Conservation (phyloP, 2,888 invertebrate genomes). For the Orthosia incerta region DNA sequence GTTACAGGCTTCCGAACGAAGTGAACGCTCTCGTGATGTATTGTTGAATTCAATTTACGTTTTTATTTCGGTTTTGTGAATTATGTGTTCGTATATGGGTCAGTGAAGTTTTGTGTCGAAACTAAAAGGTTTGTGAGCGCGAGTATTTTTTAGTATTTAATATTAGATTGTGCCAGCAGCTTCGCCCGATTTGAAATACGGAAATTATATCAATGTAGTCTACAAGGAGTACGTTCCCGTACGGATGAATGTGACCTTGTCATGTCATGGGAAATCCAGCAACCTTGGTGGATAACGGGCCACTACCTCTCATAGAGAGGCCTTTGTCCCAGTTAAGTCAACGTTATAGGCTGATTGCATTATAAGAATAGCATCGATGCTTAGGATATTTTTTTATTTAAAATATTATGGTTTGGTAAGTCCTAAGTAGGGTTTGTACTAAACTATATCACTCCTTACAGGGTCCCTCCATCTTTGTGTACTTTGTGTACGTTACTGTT, state of each 20-base stretch:
- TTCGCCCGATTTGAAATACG: no score
- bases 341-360: no score
- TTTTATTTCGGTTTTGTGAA: slow-evolving; percentile 51
- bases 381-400: no score
- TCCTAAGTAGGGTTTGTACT: neutral
- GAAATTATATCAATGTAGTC: no score
- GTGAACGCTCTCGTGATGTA: slow-evolving; percentile 54
- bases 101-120: slow-evolving; percentile 17
- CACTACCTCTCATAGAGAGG: neutral
- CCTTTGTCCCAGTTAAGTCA: neutral
- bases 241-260: no score
- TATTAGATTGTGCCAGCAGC: no score
- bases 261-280: no score
- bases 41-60: slow-evolving; percentile 59
- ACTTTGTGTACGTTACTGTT: neutral
- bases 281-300: no score
- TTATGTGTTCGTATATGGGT: slow-evolving; percentile 44
- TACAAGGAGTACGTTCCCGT: no score
- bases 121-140: neutral
- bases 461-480: no score
- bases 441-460: neutral
- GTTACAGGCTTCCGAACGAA: slow-evolving; percentile 52
- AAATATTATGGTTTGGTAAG: neutral
- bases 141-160: no score
- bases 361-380: no score